phyloP scores from a whole-genome alignment of 1,140 invertebrate species.

The Meloidogyne floridensis region DNA sequence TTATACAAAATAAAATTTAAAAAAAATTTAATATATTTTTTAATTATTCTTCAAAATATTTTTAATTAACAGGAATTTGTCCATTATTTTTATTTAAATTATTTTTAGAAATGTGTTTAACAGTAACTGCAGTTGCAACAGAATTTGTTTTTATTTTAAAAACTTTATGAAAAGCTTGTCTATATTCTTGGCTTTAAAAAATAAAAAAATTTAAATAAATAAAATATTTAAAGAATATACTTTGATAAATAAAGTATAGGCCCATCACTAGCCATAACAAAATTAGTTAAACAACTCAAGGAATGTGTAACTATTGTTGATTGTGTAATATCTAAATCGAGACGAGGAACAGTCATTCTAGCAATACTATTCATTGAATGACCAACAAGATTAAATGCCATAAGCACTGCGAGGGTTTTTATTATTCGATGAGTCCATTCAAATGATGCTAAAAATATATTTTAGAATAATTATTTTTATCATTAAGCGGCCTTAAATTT shows the following conservation, averaged over 20 bases:
- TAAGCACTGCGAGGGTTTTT: slow-evolving; percentile 13
- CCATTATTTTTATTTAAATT: background rate
- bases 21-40: too few species aligned
- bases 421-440: slow-evolving; percentile 26
- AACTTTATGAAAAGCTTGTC: slow-evolving; percentile 25
- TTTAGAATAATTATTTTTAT: too few species aligned
- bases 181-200: slow-evolving; percentile 22
- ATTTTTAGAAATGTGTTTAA: background rate
- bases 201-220: background rate
- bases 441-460: background rate
- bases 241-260: slow-evolving; percentile 24
- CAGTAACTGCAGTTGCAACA: background rate
- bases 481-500: too few species aligned
- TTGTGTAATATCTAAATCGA: slow-evolving; percentile 10
- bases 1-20: too few species aligned
- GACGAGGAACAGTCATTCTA: slow-evolving; percentile 6
- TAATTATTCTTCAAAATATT: background rate
- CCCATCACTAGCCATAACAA: slow-evolving; percentile 10
- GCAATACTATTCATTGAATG: slow-evolving; percentile 21
- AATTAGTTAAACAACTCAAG: slow-evolving; percentile 19
- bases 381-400: slow-evolving; percentile 11
- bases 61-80: slow-evolving; percentile 4
- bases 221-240: slow-evolving; percentile 4
- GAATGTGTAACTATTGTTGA: slow-evolving; percentile 12
- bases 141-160: slow-evolving; percentile 12